Base-by-base conservation (phyloP, 2,888 invertebrate species). In the Zele albiditarsus region DNA sequence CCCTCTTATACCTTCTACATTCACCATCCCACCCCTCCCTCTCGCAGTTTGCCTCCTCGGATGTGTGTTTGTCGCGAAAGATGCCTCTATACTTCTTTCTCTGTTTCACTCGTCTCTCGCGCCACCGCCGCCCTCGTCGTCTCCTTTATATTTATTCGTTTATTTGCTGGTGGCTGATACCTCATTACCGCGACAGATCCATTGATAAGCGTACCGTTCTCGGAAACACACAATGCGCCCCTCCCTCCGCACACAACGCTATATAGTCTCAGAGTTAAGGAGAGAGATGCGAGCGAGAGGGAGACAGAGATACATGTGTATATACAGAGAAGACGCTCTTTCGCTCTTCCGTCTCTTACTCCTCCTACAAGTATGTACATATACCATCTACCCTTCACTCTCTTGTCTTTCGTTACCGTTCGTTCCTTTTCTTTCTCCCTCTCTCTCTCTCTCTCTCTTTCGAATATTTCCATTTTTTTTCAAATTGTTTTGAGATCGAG, bases 181-280 rank as follows among this genome's bases (percentile, higher is more conserved):
- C 88, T 89, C 88, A 89, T 89, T 89, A 89, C 88, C 88, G 88
- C 88, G 88, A 88, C 88, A 89, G 88, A 88, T 89, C 87, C 87
- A 84, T 85, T 87, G 88, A 89, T 89, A 89, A 88, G 88, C 86
- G 84, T 82, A 85, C 82, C 85, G 85, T 88, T 88, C 88, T 87
- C 81, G 85, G 88, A 88, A 88, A 88, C 84, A 88, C 88, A 88
- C 88, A 88, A 88, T 88, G 87, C 84, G 84, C 86, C 78, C 78
- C 78, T 77, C 73, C 78, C 75, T 75, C 73, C 74, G 6, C 53
- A 53, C 53, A 20, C 20, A 53, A 53, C 53, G 53, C 4, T n/a
- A n/a, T 46, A 53, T n/a, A 53, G 53, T 53, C 53, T 3, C 53
- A 53, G 20, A 53, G 46, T 46, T 46, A 14, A n/a, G 16, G 16